Conservation (phyloP, 1,140 invertebrate species). For the Drosophila lini region DNA sequence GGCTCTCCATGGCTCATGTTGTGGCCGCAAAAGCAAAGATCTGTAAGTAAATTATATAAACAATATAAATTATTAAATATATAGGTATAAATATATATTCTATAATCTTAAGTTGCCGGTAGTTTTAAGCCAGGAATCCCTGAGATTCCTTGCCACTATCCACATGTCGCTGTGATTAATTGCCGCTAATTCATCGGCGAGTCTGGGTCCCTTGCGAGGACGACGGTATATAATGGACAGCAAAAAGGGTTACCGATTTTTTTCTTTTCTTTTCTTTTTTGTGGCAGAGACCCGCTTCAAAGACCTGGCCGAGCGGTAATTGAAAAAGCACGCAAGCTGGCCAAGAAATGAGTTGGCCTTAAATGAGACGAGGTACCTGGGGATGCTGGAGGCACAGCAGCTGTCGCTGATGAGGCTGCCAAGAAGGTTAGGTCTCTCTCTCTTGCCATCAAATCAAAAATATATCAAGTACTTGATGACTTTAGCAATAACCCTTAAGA, state of each 20-base stretch:
- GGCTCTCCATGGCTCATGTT: constrained; percentile 84
- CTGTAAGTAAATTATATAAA: constrained; percentile 7
- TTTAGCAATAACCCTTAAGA: background rate
- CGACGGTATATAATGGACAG: background rate
- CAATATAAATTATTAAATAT: background rate
- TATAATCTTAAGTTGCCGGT: constrained; percentile 19
- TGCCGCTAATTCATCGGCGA: constrained; percentile 34
- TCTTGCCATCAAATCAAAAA: background rate
- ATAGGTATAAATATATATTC: background rate
- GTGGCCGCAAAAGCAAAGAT: constrained; percentile 15
- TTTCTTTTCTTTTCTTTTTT: constrained; percentile 1
- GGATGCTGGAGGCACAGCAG: constrained; percentile 16
- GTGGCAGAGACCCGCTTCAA: constrained; percentile 19
- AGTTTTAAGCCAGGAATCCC: constrained; percentile 5
- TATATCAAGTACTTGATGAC: background rate
- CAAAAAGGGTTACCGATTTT: constrained; percentile 12
- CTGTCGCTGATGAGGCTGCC: constrained; percentile 13
- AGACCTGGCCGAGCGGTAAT: constrained; percentile 32
- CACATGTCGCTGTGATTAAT: constrained; percentile 53
- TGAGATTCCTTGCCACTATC: constrained; percentile 21
- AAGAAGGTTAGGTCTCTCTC: background rate
- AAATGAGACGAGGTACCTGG: constrained; percentile 15
- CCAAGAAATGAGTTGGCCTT: constrained; percentile 19
- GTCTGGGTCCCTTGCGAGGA: constrained; percentile 4
- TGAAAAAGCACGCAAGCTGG: constrained; percentile 31